Evolutionary conservation across 2,113 vertebrate species (phyloP).

Genomic region (Menura novaehollandiae): DNA sequence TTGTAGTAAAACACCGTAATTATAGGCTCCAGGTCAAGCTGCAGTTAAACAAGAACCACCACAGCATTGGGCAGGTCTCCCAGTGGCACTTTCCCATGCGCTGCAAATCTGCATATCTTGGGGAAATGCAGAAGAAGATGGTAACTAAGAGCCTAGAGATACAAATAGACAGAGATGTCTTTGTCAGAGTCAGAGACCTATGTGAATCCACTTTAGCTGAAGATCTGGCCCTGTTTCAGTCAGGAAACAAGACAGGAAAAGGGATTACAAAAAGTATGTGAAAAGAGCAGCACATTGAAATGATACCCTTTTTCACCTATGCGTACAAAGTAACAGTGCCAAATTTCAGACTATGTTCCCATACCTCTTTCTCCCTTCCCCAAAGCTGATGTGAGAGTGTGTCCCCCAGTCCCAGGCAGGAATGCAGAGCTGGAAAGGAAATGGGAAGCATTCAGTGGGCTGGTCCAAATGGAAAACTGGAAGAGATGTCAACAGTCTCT

Average conservation of each 20-base stretch:
- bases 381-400: accelerated
- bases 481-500: not conserved
- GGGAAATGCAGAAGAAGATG: not conserved
- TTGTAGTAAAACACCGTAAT: not conserved
- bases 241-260: not conserved
- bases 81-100: not conserved
- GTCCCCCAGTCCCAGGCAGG: not conserved
- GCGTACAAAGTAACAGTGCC: not conserved
- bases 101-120: not conserved
- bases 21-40: not conserved
- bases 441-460: not conserved
- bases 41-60: not conserved
- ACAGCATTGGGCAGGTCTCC: not conserved
- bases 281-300: not conserved
- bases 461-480: not conserved
- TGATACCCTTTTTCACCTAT: not conserved
- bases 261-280: not conserved
- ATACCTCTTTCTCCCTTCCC: not conserved
- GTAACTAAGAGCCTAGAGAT: not conserved
- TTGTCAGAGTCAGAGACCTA: not conserved
- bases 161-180: not conserved
- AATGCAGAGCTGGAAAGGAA: not conserved
- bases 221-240: not conserved
- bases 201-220: not conserved
- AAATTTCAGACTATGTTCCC: not conserved